Evolutionary conservation across 1,140 invertebrate species (phyloP).

Genomic region (Vanessa tameamea): DNA sequence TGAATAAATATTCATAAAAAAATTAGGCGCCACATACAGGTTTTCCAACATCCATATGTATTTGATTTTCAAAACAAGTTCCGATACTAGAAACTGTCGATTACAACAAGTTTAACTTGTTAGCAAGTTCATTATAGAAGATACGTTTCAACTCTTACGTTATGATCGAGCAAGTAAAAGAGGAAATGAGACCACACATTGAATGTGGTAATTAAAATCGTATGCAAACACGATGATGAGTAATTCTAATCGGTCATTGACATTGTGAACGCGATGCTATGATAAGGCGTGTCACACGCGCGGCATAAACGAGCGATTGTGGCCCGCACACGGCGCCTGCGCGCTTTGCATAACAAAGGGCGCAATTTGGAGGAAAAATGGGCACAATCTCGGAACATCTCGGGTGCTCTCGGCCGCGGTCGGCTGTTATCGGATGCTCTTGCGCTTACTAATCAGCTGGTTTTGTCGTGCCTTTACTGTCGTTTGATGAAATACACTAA

Average conservation of each 20-base stretch:
- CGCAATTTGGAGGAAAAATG: conserved; percentile 79
- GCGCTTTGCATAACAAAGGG: conserved; percentile 78
- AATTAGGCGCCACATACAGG: conserved; percentile 2
- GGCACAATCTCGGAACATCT: conserved; percentile 63
- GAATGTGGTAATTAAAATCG: conserved; percentile 57
- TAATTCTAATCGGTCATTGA: conserved; percentile 72
- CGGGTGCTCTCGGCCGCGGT: conserved; percentile 48
- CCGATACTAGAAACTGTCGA: background rate
- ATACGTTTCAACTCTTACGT: conserved; percentile 1
- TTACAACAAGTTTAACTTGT: conserved; percentile 24
- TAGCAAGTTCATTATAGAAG: conserved; percentile 19
- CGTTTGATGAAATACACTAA: conserved; percentile 15
- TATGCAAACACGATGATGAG: conserved; percentile 61
- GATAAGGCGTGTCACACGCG: conserved; percentile 67
- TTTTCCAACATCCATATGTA: conserved; percentile 6
- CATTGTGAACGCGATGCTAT: conserved; percentile 59
- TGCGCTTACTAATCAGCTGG: conserved; percentile 52
- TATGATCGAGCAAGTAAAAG: conserved; percentile 9
- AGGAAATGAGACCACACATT: conserved; percentile 33
- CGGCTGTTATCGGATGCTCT: conserved; percentile 49
- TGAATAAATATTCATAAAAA: too few relatives aligned
- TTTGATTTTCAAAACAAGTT: conserved; percentile 24
- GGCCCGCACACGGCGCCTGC: conserved; percentile 72
- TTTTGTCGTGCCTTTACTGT: conserved; percentile 24
- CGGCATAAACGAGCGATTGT: conserved; percentile 58